These are phyloP conservation scores for Ceratoteleas bidentatus DNA, from an alignment of 1,140 invertebrate species.

Conservation along the genomic window DNA sequence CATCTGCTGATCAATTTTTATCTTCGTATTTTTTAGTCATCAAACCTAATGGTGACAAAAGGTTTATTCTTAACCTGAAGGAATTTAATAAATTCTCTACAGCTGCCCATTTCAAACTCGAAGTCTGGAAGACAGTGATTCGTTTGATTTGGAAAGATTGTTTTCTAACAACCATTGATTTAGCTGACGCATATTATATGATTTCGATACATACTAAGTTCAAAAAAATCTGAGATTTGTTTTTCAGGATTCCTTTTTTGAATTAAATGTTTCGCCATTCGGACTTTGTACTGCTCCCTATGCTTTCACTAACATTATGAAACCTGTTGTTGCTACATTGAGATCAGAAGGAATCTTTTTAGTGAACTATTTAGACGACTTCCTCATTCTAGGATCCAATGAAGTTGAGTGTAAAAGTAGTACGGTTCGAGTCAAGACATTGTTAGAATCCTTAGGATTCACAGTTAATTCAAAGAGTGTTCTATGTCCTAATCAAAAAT, in stretches of 20 bases:
- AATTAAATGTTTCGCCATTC: background rate
- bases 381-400: background rate
- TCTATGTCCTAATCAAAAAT: no score
- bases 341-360: background rate
- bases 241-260: background rate
- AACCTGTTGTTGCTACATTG: background rate
- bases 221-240: background rate
- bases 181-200: background rate
- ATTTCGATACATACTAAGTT: background rate
- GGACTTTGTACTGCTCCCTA: background rate
- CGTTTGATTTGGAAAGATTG: background rate
- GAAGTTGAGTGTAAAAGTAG: no score
- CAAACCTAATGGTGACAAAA: background rate
- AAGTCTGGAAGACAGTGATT: background rate
- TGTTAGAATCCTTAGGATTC: no score
- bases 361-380: background rate
- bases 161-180: background rate
- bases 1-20: no score
- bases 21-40: no score
- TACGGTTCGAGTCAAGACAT: no score
- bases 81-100: background rate
- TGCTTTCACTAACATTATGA: background rate
- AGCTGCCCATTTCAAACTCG: background rate
- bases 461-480: no score
- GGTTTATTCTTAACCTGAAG: background rate